A percentile compares a stretch with the other conserved stretches of the same genome.
phyloP scores from a whole-genome alignment of 2,113 vertebrate species.

The Bubo bubo region DNA sequence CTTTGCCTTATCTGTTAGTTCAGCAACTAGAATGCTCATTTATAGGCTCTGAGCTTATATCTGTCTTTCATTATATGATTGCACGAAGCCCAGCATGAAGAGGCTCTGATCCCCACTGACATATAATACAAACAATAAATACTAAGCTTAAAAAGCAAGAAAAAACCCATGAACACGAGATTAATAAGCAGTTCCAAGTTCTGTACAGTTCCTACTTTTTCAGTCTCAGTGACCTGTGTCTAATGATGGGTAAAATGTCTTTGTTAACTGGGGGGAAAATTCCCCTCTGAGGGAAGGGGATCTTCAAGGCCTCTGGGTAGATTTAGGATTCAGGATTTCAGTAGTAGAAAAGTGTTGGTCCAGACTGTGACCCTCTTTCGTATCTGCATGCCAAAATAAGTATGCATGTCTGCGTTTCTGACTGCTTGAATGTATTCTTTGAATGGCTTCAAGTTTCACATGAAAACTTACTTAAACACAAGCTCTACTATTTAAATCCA shows the following conservation, averaged over 20 bases:
- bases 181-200: not conserved
- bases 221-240: not conserved
- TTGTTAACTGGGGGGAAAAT: not conserved
- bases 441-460: conserved; percentile 30
- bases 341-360: not conserved
- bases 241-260: not conserved
- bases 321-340: not conserved
- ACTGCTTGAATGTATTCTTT: conserved; percentile 13
- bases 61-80: not conserved
- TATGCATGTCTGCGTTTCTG: not conserved
- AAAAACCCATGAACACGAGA: not conserved
- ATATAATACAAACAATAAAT: not conserved
- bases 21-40: not conserved
- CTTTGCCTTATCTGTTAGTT: not conserved
- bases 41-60: not conserved
- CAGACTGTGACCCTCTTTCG: not conserved
- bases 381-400: not conserved
- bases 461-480: not conserved
- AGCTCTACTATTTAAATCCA: conserved; percentile 23
- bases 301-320: not conserved
- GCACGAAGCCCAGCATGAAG: not conserved
- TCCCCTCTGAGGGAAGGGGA: not conserved
- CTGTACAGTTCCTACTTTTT: not conserved
- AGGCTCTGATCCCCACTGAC: not conserved
- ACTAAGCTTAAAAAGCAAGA: not conserved